These are phyloP conservation scores for Tenualosa thibaudeaui DNA, from an alignment of 2,797 vertebrate species.

Conservation along the genomic window DNA sequence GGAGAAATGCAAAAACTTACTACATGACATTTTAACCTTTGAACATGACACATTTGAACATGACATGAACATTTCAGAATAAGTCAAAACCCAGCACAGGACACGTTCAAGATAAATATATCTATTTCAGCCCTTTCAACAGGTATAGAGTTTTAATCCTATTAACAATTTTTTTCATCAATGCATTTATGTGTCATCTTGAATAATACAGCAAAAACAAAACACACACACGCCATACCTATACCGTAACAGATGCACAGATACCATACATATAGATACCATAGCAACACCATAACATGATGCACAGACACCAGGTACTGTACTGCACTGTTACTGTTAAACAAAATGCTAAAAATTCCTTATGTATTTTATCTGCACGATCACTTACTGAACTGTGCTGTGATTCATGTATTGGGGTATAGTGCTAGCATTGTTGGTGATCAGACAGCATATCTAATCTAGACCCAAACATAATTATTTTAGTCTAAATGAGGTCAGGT, in stretches of 20 bases:
- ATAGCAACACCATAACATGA: no score
- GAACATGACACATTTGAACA: no score
- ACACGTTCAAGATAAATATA: no score
- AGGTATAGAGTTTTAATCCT: no score
- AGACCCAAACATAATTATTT: neutral
- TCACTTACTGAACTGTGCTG: neutral
- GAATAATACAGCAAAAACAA: no score
- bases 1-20: neutral
- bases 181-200: no score
- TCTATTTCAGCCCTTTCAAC: no score
- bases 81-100: neutral
- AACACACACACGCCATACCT: no score
- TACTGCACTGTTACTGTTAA: neutral
- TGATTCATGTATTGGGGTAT: neutral
- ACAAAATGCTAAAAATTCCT: neutral
- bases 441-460: neutral
- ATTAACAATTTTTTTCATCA: no score
- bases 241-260: no score
- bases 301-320: neutral
- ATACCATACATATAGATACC: no score
- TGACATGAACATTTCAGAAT: neutral
- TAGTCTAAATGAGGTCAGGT: no score
- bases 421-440: neutral
- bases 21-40: neutral
- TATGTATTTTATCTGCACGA: neutral